Evolutionary conservation across 2,888 invertebrate species (phyloP), one percentile per base, ranked within the genome.

Genomic region (Tetramorium bicarinatum): DNA sequence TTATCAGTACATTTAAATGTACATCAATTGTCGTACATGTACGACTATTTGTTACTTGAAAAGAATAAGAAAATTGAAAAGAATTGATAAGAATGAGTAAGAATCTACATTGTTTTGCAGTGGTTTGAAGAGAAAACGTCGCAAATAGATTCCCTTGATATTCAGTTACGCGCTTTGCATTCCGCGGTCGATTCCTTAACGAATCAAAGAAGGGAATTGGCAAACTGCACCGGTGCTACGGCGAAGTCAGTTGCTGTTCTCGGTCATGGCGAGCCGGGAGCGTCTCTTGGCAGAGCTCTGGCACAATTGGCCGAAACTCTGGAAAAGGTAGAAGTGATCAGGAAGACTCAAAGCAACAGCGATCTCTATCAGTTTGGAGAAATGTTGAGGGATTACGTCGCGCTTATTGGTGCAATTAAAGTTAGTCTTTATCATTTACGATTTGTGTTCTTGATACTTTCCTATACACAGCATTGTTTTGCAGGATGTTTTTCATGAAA

Each of bases 121-220:
- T 99, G 99, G 99, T 99, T 99, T 95, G 99, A 99, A 95, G 99
- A 99, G 95, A 99, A 99, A 93, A 97, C 98, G 41, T 96, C 97
- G 8, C 98, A 99, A 95, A 97, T 99, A 61, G 99, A 99, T 93
- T 97, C 97, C 54, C 95, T 99, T 38, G 99, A 99, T 94, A 96
- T 96, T 25, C 98, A 99, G 93, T 96, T 99, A 82, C 96, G 98
- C 64, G 98, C 98, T 90, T 95, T 99, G 74, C 98, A 98, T 94
- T 96, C 97, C 47, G 98, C 98, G 89, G 97, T 99, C 84, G 99
- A 99, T 95, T 96, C 97, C 1, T 96, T 99, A 89, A 98, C 98
- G 18, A 96, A 96, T 62, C 98, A 99, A 94, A 96, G 99, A 79
- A 97, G 97, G 90, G 99, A 99, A 94, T 95, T 99, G 87, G 97